Evolutionary conservation across 2,888 invertebrate genomes (phyloP).

Genomic region (Hedychridium roseum): DNA sequence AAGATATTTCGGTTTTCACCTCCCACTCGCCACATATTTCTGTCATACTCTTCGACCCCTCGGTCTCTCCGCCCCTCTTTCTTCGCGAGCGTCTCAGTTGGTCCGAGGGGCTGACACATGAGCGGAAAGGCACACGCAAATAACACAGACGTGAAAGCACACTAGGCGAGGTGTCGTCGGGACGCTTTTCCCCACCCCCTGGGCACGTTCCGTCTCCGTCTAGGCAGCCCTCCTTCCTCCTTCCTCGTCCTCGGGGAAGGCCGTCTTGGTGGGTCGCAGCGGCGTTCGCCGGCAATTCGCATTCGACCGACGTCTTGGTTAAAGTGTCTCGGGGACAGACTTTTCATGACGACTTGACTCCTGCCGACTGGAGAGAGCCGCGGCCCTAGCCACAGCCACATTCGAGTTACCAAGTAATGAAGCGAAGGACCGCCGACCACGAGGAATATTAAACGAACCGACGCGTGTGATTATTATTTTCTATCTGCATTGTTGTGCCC

Average conservation of each 20-base stretch:
- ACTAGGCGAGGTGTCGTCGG: no score
- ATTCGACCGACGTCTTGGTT: constrained; percentile 93
- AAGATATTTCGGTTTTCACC: constrained; percentile 13
- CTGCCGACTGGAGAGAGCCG: constrained; percentile 70
- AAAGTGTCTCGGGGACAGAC: constrained; percentile 65
- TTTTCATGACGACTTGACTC: constrained; percentile 81
- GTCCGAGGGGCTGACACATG: no score
- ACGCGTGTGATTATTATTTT: no score
- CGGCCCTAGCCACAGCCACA: constrained; percentile 46
- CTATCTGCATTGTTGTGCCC: no score
- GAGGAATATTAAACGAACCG: no score
- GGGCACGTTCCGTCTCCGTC: constrained; percentile 18
- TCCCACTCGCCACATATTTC: no score
- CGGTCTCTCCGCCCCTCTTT: constrained; percentile 12
- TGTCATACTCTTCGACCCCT: no score
- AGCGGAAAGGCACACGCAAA: no score
- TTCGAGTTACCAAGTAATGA: no score
- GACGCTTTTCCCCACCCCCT: constrained; percentile 44
- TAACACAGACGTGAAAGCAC: no score
- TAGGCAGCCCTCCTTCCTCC: constrained; percentile 20
- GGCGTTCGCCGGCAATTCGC: constrained; percentile 72
- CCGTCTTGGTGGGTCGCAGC: constrained; percentile 34
- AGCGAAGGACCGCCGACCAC: no score
- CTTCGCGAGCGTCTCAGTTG: constrained; percentile 1
- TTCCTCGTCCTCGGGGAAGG: constrained; percentile 34